Evolutionary conservation across 2,888 invertebrate species (phyloP), one percentile per base, ranked within the genome.

Genomic region (Drosophila diplacantha): DNA sequence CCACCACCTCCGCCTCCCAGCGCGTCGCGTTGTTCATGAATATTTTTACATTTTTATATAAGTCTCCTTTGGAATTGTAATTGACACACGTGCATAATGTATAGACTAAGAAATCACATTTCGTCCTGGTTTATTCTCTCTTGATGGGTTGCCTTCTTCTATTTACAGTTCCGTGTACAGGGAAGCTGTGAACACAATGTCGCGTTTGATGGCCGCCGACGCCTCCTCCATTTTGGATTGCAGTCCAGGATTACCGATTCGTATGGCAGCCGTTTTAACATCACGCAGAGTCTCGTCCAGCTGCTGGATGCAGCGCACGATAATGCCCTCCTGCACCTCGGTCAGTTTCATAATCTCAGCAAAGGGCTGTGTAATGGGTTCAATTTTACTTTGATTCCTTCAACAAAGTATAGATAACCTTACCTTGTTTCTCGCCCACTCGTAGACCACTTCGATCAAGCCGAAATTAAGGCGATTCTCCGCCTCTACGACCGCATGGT

Each of bases 171-270:
- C 84, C 4, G 96, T 97, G 85, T 99, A 99, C 43, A 99, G 91
- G 88, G 97, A 98, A 31, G 97, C 97, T 22, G 98, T 96, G 87
- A 99, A 99, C 0, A 99, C 99, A 82, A 99, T 99, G 87, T 99
- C 99, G 62, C 99, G 90, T 87, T 98, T 97, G 71, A 99, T 98
- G 41, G 95, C 93, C 3, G 93, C 92, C 0, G 96, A 96, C 0
- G 97, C 96, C 86, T 96, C 96, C 87, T 97, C 95, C 96, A 99
- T 98, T 90, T 98, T 99, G 68, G 93, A 93, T 83, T 94, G 94
- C 4, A 99, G 90, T 12, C 93, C 93, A 0, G 97, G 95, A 88
- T 99, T 96, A 0, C 99, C 99, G 64, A 98, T 95, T 32, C 96
- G 94, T 65, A 94, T 92, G 0, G 98, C 97, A 0, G 98, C 98